Base-by-base conservation (phyloP, 2,888 invertebrate genomes). In the Cerceris rybyensis region DNA sequence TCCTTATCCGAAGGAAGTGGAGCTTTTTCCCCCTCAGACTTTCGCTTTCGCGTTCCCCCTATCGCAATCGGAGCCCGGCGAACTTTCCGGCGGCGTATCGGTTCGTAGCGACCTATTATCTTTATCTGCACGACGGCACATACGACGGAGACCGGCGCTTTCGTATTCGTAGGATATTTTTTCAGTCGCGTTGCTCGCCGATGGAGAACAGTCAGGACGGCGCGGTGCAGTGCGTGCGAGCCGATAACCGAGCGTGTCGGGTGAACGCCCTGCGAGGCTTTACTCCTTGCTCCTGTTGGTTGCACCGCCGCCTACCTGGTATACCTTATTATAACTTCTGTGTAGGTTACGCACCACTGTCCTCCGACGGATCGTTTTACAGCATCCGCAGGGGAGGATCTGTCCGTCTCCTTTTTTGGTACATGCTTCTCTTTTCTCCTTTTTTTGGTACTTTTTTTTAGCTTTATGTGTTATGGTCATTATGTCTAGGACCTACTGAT, bases 251-350 rank as follows among this genome's bases (percentile, higher is more conserved):
- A 80, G 75, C 73, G 75, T 78, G 76, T 67, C 87, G 87, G 91
- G 90, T 91, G 87, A 91, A 91, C 87, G 90, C 87, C 90, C 90
- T 88, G 76, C 78, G 59, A 64, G 67, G 65, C 68, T 78, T 63
- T 71, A 74, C 80, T 84, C 81, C 81, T 55, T 52, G 78, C 78
- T 84, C 78, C 83, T 72, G 81, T 77, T 80, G 66, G 16, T 52
- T 58, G 68, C 80, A 74, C 65, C 75, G 76, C 79, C 88, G 87
- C 89, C 88, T 89, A 90, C 89, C 83, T 81, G 74, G 76, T 72
- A 42, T 66, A 80, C 79, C 83, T 87, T 87, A 85, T 88, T 87
- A 88, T 82, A 80, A 85, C 79, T 83, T 59, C 66, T 69, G 74
- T 84, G 78, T 81, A 70, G 70, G 78, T 78, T 84, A 80, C 66